These are phyloP conservation scores for Palythoa caribaeorum DNA, from an alignment of 92 coral and sea anemone species.

Conservation along the genomic window DNA sequence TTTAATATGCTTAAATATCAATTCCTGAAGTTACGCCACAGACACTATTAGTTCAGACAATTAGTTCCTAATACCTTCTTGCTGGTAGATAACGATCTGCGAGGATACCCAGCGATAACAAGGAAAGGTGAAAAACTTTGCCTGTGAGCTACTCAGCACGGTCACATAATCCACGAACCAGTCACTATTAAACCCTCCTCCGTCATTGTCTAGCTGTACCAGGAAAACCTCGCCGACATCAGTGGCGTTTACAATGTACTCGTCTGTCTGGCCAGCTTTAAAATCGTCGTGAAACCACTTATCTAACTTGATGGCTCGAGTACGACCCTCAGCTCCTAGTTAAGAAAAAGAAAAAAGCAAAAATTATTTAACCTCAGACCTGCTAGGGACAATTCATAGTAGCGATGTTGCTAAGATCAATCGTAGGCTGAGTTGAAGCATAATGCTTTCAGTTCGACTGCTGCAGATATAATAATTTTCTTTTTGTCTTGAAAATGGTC, in stretches of 20 bases:
- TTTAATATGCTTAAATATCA: too few species aligned
- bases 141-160: conserved; percentile 45
- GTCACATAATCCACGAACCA: conserved; percentile 76
- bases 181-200: conserved; percentile 55
- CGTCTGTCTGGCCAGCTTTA: conserved; percentile 79
- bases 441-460: too few species aligned
- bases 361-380: not conserved
- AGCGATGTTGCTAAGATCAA: too few species aligned
- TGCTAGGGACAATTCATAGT: too few species aligned
- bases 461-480: too few species aligned
- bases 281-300: conserved; percentile 85
- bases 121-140: conserved; percentile 67
- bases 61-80: conserved; percentile 47
- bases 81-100: conserved; percentile 60
- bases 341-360: not conserved
- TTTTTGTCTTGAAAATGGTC: too few species aligned
- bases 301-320: conserved; percentile 59
- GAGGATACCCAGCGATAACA: conserved; percentile 79
- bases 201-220: conserved; percentile 56
- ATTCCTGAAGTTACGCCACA: too few species aligned
- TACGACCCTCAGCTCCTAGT: conserved; percentile 76
- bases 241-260: conserved; percentile 62
- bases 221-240: conserved; percentile 78
- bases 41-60: not conserved
- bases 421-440: too few species aligned